Conservation (phyloP, 1,140 invertebrate genomes). For the Drosophila elegans region DNA sequence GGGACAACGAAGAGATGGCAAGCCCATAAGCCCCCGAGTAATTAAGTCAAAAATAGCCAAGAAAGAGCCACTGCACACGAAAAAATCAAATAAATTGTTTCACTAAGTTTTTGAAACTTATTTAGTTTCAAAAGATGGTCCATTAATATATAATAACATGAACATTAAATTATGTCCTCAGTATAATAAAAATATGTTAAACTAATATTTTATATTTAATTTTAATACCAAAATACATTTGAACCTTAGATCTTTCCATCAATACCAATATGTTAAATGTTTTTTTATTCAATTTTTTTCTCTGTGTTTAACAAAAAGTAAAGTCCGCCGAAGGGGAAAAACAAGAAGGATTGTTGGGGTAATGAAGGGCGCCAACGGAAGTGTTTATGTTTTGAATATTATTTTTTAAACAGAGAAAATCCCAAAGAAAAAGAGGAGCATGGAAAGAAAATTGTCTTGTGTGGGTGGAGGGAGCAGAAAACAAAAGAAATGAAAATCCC, state of each 20-base stretch:
- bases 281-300: background rate
- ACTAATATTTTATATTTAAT: no score
- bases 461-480: constrained; percentile 27
- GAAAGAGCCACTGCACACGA: constrained; percentile 16
- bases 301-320: constrained; percentile 2
- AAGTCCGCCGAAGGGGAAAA: constrained; percentile 13
- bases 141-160: no score
- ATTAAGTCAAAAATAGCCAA: constrained; percentile 73
- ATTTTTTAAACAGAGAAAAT: constrained; percentile 48
- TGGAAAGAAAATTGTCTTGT: constrained; percentile 15
- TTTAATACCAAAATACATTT: background rate
- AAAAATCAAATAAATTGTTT: no score
- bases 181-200: no score
- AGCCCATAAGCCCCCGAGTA: constrained; percentile 61
- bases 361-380: constrained; percentile 58
- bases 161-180: no score
- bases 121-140: no score
- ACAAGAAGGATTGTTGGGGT: constrained; percentile 24
- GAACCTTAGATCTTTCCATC: background rate
- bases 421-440: constrained; percentile 25
- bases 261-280: background rate
- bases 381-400: constrained; percentile 72
- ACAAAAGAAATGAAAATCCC: constrained; percentile 69
- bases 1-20: constrained; percentile 7
- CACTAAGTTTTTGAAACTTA: no score